Evolutionary conservation across 2,113 vertebrate genomes (phyloP).

Genomic region (Dromiciops gliroides): DNA sequence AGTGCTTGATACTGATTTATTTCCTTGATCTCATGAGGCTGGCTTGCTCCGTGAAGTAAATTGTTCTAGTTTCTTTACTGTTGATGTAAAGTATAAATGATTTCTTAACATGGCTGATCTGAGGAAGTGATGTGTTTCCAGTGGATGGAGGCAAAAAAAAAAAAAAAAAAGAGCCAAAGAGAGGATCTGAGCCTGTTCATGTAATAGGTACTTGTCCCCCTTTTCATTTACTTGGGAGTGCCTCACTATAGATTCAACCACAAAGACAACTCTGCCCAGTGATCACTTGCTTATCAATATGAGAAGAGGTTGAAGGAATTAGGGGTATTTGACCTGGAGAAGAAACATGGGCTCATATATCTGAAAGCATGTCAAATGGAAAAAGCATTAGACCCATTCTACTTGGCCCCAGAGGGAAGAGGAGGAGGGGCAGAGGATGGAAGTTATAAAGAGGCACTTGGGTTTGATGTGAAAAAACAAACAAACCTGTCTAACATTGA

Average conservation of each 20-base stretch:
- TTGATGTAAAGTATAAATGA: background rate
- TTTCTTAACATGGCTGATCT: conserved; percentile 20
- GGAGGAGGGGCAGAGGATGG: background rate
- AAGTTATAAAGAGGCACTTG: background rate
- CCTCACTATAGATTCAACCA: background rate
- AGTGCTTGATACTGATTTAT: background rate
- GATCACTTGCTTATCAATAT: background rate
- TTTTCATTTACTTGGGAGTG: background rate
- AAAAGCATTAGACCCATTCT: background rate
- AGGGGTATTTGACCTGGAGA: background rate
- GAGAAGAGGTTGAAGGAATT: background rate
- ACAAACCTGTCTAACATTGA: too few species aligned
- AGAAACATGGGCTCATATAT: background rate
- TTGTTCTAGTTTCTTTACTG: background rate
- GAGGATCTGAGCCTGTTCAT: too few species aligned
- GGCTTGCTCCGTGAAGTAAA: background rate
- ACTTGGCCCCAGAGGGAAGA: background rate
- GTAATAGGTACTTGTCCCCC: background rate
- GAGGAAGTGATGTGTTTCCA: background rate
- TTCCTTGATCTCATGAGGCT: conserved; percentile 1
- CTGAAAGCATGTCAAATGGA: background rate
- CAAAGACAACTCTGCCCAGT: background rate
- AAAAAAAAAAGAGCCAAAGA: background rate
- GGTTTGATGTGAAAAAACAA: background rate
- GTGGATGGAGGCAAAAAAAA: background rate